Evolutionary conservation across 2,113 vertebrate species (phyloP), one percentile per base, ranked within the genome.

Genomic region (Ifrita kowaldi): DNA sequence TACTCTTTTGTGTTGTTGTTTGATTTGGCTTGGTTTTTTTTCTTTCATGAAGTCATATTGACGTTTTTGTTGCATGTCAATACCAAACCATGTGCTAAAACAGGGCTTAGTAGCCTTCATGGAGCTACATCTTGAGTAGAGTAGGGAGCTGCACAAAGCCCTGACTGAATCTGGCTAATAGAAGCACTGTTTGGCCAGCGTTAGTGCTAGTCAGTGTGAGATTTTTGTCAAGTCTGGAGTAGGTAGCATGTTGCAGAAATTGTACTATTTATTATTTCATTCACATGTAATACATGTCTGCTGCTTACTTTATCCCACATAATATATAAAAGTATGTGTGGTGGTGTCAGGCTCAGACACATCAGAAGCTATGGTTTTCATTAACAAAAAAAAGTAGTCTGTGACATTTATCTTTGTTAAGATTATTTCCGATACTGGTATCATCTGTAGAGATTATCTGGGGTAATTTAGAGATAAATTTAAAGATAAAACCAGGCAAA

Each of bases 381-480:
- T 49, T 53, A 41, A 30, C 44, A 17, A 55, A 73, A 63, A 76
- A 77, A 7, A 13, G 3, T 32, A 64, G 27, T 56, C 33, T 69
- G 11, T 46, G 56, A 37, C 2, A 44, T 60, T 86, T 73, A 20
- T 62, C 12, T 41, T 63, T 24, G 20, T 67, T 23, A n/a, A 30
- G 65, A 63, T 78, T 41, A 56, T 52, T 85, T 84, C 21, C 1
- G 5, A 6, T 65, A 37, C 27, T 77, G 23, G 47, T 59, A 39
- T 2, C 11, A 24, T 81, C 60, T 87, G 12, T 42, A n/a, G 5
- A 30, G 16, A 35, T 10, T 57, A 47, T 7, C 17, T 46, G 13
- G 15, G 44, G 62, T 85, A 94, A 82, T n/a, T n/a, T n/a, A n/a
- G n/a, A n/a, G n/a, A n/a, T n/a, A n/a, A 85, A 79, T 56, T 50